phyloP scores from a whole-genome alignment of 2,888 invertebrate genomes.

The Rhimphoctona megacephalus region DNA sequence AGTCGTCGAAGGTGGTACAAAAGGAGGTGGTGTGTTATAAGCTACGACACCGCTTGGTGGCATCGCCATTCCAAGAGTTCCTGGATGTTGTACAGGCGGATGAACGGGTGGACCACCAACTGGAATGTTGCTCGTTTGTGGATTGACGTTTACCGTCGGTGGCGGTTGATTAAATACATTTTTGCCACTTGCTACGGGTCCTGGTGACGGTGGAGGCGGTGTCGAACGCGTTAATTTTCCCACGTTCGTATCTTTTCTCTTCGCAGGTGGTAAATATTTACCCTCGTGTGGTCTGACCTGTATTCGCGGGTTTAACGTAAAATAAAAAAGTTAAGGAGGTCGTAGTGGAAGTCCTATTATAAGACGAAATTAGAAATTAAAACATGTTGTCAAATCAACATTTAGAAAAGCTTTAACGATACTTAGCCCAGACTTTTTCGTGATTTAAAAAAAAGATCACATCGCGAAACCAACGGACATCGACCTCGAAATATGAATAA shows the following conservation, averaged over 20 bases:
- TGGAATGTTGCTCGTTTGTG: conserved; percentile 80
- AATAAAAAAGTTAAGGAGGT: not conserved
- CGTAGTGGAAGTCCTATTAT: not conserved
- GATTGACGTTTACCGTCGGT: conserved; percentile 76
- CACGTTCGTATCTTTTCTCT: conserved; percentile 89
- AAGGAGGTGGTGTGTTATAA: conserved; percentile 82
- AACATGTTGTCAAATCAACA: not conserved
- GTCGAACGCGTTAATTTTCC: conserved; percentile 90
- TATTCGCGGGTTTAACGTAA: not conserved
- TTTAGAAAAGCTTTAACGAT: not conserved
- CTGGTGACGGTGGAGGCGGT: conserved; percentile 86
- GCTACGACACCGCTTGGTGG: conserved; percentile 82
- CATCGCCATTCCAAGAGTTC: conserved; percentile 81
- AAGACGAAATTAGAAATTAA: not conserved
- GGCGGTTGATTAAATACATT: conserved; percentile 81
- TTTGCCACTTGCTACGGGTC: conserved; percentile 79
- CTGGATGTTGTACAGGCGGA: conserved; percentile 80
- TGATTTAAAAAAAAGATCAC: too few relatives aligned
- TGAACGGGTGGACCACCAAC: conserved; percentile 79
- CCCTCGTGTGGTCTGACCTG: conserved; percentile 85
- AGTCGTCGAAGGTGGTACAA: conserved; percentile 81
- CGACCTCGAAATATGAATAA: not conserved
- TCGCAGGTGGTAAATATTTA: conserved; percentile 92
- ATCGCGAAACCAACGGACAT: not conserved
- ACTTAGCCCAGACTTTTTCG: not conserved